A percentile compares a stretch with the other conserved stretches of the same genome.
phyloP scores from a whole-genome alignment of 1,140 invertebrate species.

The Lordiphosa collinella region DNA sequence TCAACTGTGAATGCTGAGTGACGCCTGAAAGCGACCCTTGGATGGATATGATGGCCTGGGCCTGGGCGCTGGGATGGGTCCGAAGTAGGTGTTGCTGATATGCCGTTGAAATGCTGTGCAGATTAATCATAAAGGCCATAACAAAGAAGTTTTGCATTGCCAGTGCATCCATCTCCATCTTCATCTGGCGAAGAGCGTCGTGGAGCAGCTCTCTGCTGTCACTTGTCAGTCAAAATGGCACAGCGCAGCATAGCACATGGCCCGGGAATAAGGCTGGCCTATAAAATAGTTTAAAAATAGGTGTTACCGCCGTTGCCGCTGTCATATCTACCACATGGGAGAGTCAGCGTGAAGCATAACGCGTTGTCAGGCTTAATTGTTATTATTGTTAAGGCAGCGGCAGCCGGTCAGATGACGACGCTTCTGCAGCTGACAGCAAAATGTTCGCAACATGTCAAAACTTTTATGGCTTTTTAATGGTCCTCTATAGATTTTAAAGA shows the following conservation, averaged over 20 bases:
- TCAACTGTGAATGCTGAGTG: constrained; percentile 2
- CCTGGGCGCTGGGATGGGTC: constrained; percentile 12
- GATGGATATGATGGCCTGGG: background rate
- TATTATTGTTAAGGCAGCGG: constrained; percentile 45
- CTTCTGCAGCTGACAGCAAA: constrained; percentile 58
- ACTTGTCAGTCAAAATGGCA: constrained; percentile 52
- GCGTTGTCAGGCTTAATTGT: constrained; percentile 56
- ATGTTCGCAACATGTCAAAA: constrained; percentile 64
- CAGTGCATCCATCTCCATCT: constrained; percentile 26
- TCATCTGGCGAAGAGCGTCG: constrained; percentile 15
- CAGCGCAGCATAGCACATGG: constrained; percentile 10
- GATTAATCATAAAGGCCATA: constrained; percentile 61
- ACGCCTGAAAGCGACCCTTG: constrained; percentile 6
- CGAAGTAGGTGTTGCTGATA: constrained; percentile 52
- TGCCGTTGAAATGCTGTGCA: constrained; percentile 51
- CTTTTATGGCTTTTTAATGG: constrained; percentile 57
- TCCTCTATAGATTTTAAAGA: constrained; percentile 28
- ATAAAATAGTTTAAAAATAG: constrained; percentile 56
- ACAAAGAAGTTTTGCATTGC: constrained; percentile 53
- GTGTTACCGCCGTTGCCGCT: constrained; percentile 34
- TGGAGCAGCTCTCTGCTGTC: constrained; percentile 27
- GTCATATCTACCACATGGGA: constrained; percentile 5
- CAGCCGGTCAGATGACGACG: constrained; percentile 10
- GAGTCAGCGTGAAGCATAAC: constrained; percentile 12
- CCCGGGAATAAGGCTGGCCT: constrained; percentile 22